A percentile compares a stretch with the other conserved stretches of the same genome.
These are phyloP conservation scores for Dasyurus viverrinus DNA, from an alignment of 2,113 vertebrate genomes.

Conservation along the genomic window DNA sequence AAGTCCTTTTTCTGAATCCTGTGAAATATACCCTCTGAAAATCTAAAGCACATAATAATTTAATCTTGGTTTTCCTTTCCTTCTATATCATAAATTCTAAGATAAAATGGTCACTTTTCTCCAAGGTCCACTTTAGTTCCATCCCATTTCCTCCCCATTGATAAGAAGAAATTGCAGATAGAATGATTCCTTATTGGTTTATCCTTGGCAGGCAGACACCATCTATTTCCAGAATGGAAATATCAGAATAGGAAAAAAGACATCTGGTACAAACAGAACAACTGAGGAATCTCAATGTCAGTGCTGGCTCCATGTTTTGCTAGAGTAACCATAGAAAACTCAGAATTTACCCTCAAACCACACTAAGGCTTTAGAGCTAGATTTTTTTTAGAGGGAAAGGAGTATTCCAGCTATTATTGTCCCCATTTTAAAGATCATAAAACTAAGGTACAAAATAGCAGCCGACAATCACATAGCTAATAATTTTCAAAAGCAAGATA, in stretches of 20 bases:
- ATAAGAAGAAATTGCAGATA: neutral
- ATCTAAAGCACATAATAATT: neutral
- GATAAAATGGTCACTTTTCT: neutral
- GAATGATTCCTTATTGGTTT: neutral
- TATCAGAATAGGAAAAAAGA: neutral
- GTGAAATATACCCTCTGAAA: neutral
- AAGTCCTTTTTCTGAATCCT: neutral
- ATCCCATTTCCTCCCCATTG: neutral
- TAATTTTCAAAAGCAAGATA: neutral
- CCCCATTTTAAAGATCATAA: constrained; percentile 12
- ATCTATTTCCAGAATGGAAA: neutral
- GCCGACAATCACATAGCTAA: neutral
- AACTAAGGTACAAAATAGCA: neutral
- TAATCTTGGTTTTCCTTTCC: neutral
- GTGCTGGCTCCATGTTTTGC: neutral
- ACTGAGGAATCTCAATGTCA: neutral
- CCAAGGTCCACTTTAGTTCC: neutral
- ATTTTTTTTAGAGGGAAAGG: neutral
- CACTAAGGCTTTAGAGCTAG: neutral
- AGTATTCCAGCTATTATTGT: neutral
- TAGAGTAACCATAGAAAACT: neutral
- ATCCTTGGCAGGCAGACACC: neutral
- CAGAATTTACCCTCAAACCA: neutral
- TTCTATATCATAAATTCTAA: neutral
- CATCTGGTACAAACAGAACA: neutral